A percentile compares a stretch with the other conserved stretches of the same genome.
These are phyloP conservation scores for Embidobia sp. DNA, from an alignment of 2,888 invertebrate genomes.

Conservation along the genomic window DNA sequence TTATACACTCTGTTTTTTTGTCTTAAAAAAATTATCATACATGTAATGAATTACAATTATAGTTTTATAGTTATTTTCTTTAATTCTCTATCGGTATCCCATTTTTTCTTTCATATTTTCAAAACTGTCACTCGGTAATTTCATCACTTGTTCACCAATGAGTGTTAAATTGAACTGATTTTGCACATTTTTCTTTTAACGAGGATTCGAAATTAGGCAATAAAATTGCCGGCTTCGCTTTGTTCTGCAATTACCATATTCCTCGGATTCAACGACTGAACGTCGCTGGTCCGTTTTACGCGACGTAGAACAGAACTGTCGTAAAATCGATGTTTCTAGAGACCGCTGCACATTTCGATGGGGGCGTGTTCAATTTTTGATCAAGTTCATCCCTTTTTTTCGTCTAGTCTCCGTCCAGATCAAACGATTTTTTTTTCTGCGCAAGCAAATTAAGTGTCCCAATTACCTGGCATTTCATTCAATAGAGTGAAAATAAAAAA, in stretches of 20 bases:
- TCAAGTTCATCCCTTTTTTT: constrained; percentile 19
- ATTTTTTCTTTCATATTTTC: too few relatives aligned
- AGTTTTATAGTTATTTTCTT: too few relatives aligned
- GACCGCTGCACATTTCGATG: constrained; percentile 16
- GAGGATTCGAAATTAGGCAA: constrained; percentile 40
- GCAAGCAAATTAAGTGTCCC: too few relatives aligned
- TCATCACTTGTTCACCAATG: neutral
- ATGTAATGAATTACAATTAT: too few relatives aligned
- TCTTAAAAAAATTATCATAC: too few relatives aligned
- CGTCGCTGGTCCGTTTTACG: constrained; percentile 32
- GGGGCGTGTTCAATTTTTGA: constrained; percentile 22
- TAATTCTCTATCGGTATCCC: too few relatives aligned
- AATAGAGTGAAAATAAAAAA: too few relatives aligned
- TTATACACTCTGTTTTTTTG: too few relatives aligned
- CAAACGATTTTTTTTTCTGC: too few relatives aligned
- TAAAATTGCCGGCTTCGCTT: constrained; percentile 33
- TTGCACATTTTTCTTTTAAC: constrained; percentile 25
- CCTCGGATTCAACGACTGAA: constrained; percentile 34
- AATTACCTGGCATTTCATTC: too few relatives aligned
- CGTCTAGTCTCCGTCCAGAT: too few relatives aligned
- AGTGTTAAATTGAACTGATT: constrained; percentile 45
- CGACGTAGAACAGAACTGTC: constrained; percentile 27
- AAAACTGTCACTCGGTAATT: too few relatives aligned
- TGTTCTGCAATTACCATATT: constrained; percentile 54
- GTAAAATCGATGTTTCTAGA: constrained; percentile 39